These are phyloP conservation scores for Ochotona princeps DNA, from an alignment of 2,113 vertebrate species.

Conservation along the genomic window DNA sequence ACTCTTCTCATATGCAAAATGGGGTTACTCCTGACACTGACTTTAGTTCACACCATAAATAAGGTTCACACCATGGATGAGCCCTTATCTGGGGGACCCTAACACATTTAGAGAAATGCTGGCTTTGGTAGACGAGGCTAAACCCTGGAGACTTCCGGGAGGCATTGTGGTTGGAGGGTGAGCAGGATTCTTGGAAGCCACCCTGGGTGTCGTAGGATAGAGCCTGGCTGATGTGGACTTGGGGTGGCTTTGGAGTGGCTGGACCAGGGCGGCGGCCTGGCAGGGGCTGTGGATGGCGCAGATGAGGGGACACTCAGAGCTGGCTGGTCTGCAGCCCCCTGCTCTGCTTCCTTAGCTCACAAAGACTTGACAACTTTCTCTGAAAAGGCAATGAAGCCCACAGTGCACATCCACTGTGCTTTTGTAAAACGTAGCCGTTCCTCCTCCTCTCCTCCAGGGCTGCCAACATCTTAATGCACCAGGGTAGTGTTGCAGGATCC, in stretches of 20 bases:
- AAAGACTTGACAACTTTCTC: background rate
- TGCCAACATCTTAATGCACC: too few relatives aligned
- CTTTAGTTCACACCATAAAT: background rate
- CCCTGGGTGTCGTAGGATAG: accelerated
- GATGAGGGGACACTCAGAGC: too few relatives aligned
- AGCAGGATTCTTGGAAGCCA: background rate
- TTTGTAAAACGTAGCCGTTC: constrained; percentile 20
- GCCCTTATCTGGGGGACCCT: background rate
- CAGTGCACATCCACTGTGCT: accelerated
- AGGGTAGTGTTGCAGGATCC: too few relatives aligned
- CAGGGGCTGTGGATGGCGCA: background rate
- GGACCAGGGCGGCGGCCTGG: background rate
- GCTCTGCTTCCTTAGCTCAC: background rate
- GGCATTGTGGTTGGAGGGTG: background rate
- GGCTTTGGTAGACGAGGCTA: background rate
- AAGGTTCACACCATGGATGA: background rate
- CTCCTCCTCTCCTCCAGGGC: background rate
- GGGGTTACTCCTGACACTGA: background rate
- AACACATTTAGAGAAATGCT: background rate
- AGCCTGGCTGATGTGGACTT: too few relatives aligned
- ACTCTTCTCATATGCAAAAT: background rate
- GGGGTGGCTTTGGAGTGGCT: background rate
- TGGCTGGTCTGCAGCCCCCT: background rate
- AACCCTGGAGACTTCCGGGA: background rate
- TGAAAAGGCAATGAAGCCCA: background rate